Percentiles rank a stretch among this genome's conserved stretches.
Conservation (phyloP, 2,113 vertebrate species). For the Leuciscus idus region DNA sequence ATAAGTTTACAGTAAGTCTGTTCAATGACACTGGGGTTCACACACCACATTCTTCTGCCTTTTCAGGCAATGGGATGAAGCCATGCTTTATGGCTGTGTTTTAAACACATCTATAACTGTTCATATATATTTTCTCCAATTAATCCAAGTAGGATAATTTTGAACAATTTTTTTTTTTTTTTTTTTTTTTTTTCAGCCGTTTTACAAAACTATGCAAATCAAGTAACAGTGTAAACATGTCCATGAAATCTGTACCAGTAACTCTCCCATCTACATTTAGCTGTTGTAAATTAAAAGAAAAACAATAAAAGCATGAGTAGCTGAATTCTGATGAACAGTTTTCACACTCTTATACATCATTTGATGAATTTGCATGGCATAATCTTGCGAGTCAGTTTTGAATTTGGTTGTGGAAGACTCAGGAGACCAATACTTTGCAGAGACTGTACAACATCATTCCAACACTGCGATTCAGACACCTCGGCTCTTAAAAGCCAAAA, state of each 20-base stretch:
- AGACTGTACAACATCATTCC: neutral
- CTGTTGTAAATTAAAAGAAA: slow-evolving; percentile 12
- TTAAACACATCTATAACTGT: slow-evolving; percentile 44
- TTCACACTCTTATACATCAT: no score
- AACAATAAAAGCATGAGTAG: neutral
- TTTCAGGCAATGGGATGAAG: slow-evolving; percentile 71
- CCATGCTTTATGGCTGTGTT: slow-evolving; percentile 42
- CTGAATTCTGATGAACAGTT: neutral
- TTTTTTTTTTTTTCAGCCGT: no score
- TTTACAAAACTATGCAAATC: neutral
- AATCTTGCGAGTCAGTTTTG: neutral
- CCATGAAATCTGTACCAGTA: neutral
- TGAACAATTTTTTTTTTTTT: neutral
- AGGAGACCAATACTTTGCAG: neutral
- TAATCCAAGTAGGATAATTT: neutral
- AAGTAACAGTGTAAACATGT: neutral
- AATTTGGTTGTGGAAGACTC: no score
- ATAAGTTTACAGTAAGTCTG: slow-evolving; percentile 68
- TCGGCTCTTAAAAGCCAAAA: neutral
- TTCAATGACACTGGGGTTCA: slow-evolving; percentile 59
- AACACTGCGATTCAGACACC: neutral
- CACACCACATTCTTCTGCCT: slow-evolving; percentile 74
- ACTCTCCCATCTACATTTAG: neutral
- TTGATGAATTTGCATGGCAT: neutral
- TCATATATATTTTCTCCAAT: neutral